Evolutionary conservation across 2,113 vertebrate species (phyloP).

Genomic region (Callipepla californica): DNA sequence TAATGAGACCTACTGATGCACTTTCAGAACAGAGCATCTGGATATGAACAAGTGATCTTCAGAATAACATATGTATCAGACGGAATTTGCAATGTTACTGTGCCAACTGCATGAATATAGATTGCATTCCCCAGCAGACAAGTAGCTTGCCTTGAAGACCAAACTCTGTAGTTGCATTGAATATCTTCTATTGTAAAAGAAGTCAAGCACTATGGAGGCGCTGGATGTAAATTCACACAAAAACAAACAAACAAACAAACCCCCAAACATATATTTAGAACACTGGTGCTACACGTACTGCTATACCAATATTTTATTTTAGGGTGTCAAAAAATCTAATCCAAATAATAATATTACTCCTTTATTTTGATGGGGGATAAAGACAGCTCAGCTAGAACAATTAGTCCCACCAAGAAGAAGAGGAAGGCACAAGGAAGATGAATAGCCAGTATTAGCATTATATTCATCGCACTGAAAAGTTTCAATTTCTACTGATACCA

Average conservation of each 20-base stretch:
- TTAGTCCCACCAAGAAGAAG: not conserved
- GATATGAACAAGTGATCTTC: not conserved
- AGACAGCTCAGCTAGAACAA: not conserved
- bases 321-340: not conserved
- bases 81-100: not conserved
- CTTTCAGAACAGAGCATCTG: not conserved
- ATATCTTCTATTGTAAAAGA: not conserved
- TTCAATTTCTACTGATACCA: not conserved
- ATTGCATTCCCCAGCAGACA: not conserved
- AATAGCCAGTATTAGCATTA: not conserved
- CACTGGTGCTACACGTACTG: not conserved
- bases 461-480: not conserved
- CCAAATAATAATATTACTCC: not conserved
- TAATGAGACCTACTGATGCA: rapidly evolving
- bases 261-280: not conserved
- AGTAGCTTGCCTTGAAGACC: not conserved
- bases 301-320: rapidly evolving
- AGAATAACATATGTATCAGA: not conserved
- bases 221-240: not conserved
- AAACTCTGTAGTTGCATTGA: not conserved
- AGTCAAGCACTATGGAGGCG: not conserved
- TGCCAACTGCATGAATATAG: not conserved
- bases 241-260: not conserved
- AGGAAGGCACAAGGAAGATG: not conserved
- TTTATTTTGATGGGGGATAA: not conserved